Evolutionary conservation across 2,113 vertebrate genomes (phyloP).

Genomic region (Tenrec ecaudatus): DNA sequence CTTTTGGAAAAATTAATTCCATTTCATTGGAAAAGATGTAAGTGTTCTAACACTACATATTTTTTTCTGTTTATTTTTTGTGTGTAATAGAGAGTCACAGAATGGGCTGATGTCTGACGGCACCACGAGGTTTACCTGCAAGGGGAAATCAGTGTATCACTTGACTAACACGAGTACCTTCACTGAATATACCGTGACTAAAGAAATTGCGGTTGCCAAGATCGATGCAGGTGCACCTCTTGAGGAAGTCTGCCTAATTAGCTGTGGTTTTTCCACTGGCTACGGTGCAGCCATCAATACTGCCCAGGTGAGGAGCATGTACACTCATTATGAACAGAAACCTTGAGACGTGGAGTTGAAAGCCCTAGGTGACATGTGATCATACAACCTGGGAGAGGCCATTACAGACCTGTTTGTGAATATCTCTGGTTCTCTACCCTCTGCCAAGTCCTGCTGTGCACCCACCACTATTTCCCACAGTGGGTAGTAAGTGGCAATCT

Average conservation of each 20-base stretch:
- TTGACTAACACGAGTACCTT: constrained; percentile 85
- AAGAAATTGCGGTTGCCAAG: constrained; percentile 80
- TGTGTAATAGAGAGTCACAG: constrained; percentile 62
- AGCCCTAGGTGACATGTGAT: neutral
- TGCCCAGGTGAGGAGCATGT: constrained; percentile 80
- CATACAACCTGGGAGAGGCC: neutral
- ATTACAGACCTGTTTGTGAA: neutral
- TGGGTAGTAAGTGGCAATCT: neutral
- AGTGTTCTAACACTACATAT: constrained; percentile 18
- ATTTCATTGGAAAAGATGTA: neutral
- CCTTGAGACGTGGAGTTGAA: neutral
- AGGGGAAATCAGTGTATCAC: constrained; percentile 83
- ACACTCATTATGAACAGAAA: neutral
- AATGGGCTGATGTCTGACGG: constrained; percentile 80
- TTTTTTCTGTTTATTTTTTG: constrained; percentile 50
- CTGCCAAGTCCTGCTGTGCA: neutral
- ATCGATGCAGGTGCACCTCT: constrained; percentile 79
- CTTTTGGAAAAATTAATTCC: constrained; percentile 28
- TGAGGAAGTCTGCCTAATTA: constrained; percentile 85
- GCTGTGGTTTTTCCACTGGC: constrained; percentile 87
- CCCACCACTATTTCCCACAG: neutral
- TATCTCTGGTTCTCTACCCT: neutral
- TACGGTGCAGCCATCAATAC: constrained; percentile 85
- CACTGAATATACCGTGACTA: constrained; percentile 85
- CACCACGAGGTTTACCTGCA: constrained; percentile 86